Evolutionary conservation across 2,113 vertebrate species (phyloP).

Genomic region (Brachypteracias leptosomus): DNA sequence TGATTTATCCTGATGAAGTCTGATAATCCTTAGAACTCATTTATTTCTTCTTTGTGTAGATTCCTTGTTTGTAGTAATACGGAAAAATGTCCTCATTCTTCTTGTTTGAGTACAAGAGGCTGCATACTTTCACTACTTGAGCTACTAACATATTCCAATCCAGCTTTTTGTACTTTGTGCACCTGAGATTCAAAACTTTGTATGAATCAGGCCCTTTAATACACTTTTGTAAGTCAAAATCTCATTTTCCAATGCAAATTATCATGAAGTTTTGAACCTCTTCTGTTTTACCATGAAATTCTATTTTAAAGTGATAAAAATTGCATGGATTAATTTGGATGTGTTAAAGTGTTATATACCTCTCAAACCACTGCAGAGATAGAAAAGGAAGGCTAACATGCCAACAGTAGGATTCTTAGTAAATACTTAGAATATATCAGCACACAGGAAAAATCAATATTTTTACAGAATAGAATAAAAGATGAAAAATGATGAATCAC

Average conservation of each 20-base stretch:
- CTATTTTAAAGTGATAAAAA: background rate
- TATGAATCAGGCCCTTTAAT: background rate
- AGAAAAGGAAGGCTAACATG: background rate
- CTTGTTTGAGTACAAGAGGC: background rate
- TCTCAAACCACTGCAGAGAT: background rate
- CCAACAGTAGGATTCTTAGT: background rate
- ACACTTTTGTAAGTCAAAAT: background rate
- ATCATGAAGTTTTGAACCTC: background rate
- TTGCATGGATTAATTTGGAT: background rate
- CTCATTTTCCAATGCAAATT: background rate
- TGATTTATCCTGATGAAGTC: background rate
- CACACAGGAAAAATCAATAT: constrained; percentile 27
- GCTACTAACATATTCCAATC: background rate
- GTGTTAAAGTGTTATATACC: background rate
- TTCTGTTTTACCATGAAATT: background rate
- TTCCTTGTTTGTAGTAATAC: background rate
- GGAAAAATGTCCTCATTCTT: background rate
- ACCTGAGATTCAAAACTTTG: background rate
- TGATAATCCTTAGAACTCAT: background rate
- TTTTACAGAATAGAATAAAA: constrained; percentile 18
- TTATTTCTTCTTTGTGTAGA: background rate
- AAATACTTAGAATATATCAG: background rate
- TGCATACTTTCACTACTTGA: background rate
- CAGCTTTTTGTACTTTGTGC: background rate
- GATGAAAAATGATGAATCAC: background rate